Conservation (phyloP, 1,140 invertebrate species). For the Melipona quadrifasciata region DNA sequence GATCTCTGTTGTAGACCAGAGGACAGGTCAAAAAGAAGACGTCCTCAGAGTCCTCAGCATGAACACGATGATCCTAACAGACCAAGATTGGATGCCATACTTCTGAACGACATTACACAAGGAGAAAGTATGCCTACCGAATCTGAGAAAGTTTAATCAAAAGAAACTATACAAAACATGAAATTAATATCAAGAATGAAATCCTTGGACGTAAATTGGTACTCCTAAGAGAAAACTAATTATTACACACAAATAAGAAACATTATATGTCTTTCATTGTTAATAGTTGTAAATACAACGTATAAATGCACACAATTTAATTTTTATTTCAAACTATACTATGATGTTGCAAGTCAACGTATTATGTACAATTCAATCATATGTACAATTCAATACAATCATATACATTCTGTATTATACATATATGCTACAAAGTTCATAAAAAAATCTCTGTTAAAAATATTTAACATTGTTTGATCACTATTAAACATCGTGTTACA, state of each 20-base stretch:
- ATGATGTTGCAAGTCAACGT: slow-evolving; percentile 36
- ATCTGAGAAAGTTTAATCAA: slow-evolving; percentile 71
- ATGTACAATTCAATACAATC: slow-evolving; percentile 55
- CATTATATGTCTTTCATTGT: not conserved
- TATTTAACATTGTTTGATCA: slow-evolving; percentile 52
- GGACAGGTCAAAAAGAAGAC: slow-evolving; percentile 61
- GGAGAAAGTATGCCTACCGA: slow-evolving; percentile 75
- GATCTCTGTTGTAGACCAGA: slow-evolving; percentile 69
- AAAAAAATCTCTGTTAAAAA: slow-evolving; percentile 68
- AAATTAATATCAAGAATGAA: not conserved
- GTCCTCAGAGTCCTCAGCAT: slow-evolving; percentile 47
- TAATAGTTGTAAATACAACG: slow-evolving; percentile 10
- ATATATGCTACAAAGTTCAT: slow-evolving; percentile 45
- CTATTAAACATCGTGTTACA: slow-evolving; percentile 35
- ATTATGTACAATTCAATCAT: slow-evolving; percentile 58
- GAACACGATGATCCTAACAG: slow-evolving; percentile 54
- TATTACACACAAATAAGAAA: not conserved
- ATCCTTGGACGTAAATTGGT: not conserved
- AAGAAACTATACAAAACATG: not conserved
- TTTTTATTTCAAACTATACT: slow-evolving; percentile 28
- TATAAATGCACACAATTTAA: not conserved
- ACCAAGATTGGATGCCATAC: slow-evolving; percentile 60
- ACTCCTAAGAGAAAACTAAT: not conserved
- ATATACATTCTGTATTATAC: slow-evolving; percentile 46
- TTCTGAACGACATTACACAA: slow-evolving; percentile 73